Conservation (phyloP, 1,140 invertebrate genomes). For the Meloidogyne exigua region DNA sequence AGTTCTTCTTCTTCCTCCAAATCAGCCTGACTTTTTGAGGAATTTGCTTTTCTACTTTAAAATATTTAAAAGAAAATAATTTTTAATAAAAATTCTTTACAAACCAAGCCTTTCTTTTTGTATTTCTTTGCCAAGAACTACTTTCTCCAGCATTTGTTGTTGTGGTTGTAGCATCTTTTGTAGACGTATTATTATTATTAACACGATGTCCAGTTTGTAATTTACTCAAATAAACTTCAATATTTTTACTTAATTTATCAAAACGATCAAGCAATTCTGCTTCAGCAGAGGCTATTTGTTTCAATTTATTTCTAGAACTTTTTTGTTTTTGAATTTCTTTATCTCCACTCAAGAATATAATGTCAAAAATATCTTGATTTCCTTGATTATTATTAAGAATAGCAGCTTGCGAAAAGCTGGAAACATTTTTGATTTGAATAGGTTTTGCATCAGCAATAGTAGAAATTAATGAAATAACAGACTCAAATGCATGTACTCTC, state of each 20-base stretch:
- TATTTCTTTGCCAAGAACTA: conserved; percentile 10
- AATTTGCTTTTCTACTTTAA: not conserved
- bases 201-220: conserved; percentile 12
- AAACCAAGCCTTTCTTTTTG: conserved; percentile 4
- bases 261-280: conserved; percentile 65
- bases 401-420: not conserved
- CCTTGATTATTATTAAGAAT: not conserved
- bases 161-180: too few species aligned
- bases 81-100: not conserved
- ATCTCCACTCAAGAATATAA: conserved; percentile 11
- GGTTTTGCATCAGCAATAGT: conserved; percentile 26
- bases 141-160: too few species aligned
- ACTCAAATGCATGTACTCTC: conserved; percentile 66
- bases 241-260: conserved; percentile 81
- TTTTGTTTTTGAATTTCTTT: conserved; percentile 11
- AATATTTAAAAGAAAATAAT: not conserved
- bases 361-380: conserved; percentile 15
- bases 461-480: conserved; percentile 24
- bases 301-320: not conserved
- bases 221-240: conserved; percentile 80
- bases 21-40: not conserved
- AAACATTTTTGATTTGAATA: not conserved
- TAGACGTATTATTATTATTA: not conserved
- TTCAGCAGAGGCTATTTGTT: not conserved
- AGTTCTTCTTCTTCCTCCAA: conserved; percentile 68